Evolutionary conservation across 2,888 invertebrate genomes (phyloP).

Genomic region (Dynastes tityus): DNA sequence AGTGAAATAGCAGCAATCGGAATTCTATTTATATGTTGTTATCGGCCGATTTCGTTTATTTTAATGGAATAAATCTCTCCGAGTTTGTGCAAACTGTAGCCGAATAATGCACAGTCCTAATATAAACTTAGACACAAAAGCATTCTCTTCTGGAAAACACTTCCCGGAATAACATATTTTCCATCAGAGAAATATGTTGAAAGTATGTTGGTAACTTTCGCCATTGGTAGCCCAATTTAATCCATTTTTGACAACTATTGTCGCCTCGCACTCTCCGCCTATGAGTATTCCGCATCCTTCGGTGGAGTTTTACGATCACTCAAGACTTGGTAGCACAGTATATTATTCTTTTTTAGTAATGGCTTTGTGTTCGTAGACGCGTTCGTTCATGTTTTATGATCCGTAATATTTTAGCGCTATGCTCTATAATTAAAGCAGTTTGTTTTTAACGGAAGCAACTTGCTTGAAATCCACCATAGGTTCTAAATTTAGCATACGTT

Average conservation of each 20-base stretch:
- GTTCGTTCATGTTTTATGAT: constrained; percentile 21
- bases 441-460: constrained; percentile 26
- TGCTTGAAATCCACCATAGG: constrained; percentile 11
- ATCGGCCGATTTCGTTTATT: no score
- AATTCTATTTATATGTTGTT: no score
- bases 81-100: no score
- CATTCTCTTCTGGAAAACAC: no score
- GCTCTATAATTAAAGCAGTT: constrained; percentile 21
- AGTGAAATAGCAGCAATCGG: no score
- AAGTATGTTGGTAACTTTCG: no score
- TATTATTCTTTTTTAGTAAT: constrained; percentile 5
- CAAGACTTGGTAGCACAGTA: not conserved
- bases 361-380: constrained; percentile 11
- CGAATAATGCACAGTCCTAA: no score
- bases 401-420: constrained; percentile 20
- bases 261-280: not conserved
- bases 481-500: constrained; percentile 29
- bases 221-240: not conserved
- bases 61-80: no score
- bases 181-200: no score
- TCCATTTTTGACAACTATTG: not conserved
- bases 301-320: constrained; percentile 11
- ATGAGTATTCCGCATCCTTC: not conserved
- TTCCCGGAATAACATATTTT: no score
- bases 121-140: no score